Evolutionary conservation across 2,113 vertebrate species (phyloP), one percentile per base, ranked within the genome.

Genomic region (Oceanites oceanicus): DNA sequence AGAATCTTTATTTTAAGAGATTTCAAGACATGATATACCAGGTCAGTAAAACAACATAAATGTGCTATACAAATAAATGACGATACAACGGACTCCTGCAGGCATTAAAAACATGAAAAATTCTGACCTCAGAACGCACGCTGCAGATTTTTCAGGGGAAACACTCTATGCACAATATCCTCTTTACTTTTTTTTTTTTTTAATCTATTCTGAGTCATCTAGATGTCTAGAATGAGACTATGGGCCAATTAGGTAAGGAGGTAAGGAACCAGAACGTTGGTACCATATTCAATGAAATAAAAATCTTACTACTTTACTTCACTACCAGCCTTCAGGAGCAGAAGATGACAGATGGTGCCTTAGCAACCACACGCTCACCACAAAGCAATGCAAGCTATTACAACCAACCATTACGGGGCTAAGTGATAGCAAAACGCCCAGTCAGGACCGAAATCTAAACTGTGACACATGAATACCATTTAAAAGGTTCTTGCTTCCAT

Each of bases 231-330:
- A 86, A 74, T 9, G 16, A 92, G 32, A 70, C 32, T 11, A 53
- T 0, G 53, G 29, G 72, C 30, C 30, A 71, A 30, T 10, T 1
- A 93, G 30, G 32, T 56, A 82, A 53, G 36, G 45, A 93, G 30
- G 32, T 56, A 82, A 53, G 36, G 45, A 88, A 67, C 2, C 6
- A 58, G 32, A 86, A 83, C 0, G 0, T 0, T 25, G 20, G 5
- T 76, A 70, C 34, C 27, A 4, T 14, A n/a, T 36, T 53, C 20
- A 73, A 44, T 30, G 34, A 63, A 78, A 62, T 23, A 91, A 74
- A 78, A 62, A 38, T 50, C 26, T 21, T 15, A n/a, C 1, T 61
- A 29, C 40, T 50, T 52, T 13, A 81, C 59, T 66, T 83, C 49
- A 27, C 36, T n/a, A 59, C 17, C 62, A 83, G 66, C 50, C 50